phyloP scores from a whole-genome alignment of 1,140 invertebrate species.

The Ganaspis sp. region DNA sequence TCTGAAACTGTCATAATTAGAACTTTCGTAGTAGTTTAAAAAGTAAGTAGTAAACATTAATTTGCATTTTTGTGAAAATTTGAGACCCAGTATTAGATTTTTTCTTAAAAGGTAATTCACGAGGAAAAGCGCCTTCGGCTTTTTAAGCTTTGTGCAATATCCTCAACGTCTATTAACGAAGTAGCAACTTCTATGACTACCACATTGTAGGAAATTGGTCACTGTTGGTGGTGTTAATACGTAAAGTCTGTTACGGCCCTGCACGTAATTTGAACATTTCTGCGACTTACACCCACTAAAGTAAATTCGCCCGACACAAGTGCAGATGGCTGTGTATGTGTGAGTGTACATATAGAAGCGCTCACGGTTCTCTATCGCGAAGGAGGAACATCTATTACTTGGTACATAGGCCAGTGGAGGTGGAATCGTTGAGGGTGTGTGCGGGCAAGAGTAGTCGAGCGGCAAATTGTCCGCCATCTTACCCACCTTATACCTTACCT shows the following conservation, averaged over 20 bases:
- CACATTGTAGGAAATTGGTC: slow-evolving; percentile 22
- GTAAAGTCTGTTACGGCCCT: not conserved
- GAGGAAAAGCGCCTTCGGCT: not conserved
- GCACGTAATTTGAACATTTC: slow-evolving; percentile 24
- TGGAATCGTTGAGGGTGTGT: slow-evolving; percentile 69
- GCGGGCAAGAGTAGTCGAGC: slow-evolving; percentile 76
- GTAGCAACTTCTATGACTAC: not conserved
- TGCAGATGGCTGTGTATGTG: slow-evolving; percentile 40
- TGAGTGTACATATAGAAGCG: slow-evolving; percentile 42
- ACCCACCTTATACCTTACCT: slow-evolving; percentile 75
- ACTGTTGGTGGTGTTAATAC: slow-evolving; percentile 14
- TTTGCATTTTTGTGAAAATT: too few relatives aligned
- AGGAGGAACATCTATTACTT: slow-evolving; percentile 75
- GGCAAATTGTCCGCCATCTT: slow-evolving; percentile 78
- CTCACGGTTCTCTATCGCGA: slow-evolving; percentile 57
- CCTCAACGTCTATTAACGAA: not conserved
- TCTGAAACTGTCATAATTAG: too few relatives aligned
- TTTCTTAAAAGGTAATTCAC: not conserved
- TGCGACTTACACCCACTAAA: slow-evolving; percentile 4
- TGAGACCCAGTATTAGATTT: too few relatives aligned
- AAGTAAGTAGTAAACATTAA: too few relatives aligned
- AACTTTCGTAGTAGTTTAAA: too few relatives aligned
- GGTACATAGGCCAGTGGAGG: slow-evolving; percentile 66
- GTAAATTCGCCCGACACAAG: slow-evolving; percentile 43
- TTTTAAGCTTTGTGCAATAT: not conserved